phyloP scores from a whole-genome alignment of 2,797 vertebrate species.

The Otolemur crassicaudatus region DNA sequence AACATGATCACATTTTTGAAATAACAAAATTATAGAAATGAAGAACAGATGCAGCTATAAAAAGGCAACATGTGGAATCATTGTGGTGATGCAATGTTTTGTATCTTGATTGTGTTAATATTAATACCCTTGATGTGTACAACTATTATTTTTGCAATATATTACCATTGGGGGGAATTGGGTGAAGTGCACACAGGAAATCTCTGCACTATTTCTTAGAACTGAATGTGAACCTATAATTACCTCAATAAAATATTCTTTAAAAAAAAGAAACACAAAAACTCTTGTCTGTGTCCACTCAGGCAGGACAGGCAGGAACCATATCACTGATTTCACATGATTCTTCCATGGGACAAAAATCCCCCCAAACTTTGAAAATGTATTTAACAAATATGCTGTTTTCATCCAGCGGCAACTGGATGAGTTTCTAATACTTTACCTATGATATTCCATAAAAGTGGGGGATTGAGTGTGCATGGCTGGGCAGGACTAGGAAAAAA shows the following conservation, averaged over 20 bases:
- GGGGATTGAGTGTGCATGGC: neutral
- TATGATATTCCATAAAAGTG: neutral
- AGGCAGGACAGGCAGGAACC: neutral
- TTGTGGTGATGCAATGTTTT: neutral
- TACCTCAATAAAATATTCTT: neutral
- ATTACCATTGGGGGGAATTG: neutral
- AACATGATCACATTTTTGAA: neutral
- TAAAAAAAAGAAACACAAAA: neutral
- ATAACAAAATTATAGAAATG: constrained; percentile 53
- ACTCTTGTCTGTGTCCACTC: neutral
- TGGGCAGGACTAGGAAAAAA: neutral
- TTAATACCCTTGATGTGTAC: neutral
- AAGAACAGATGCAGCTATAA: neutral
- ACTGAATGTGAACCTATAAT: neutral
- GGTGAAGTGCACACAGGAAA: neutral
- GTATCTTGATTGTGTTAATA: neutral
- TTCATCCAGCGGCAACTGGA: too few species aligned
- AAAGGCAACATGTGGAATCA: neutral
- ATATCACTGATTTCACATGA: neutral
- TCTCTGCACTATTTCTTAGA: neutral
- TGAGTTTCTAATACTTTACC: neutral
- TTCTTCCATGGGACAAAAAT: neutral
- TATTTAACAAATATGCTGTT: too few species aligned
- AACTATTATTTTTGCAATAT: neutral
- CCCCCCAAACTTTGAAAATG: neutral